Conservation (phyloP, 2,113 vertebrate species). For the Seriola rivoliana region DNA sequence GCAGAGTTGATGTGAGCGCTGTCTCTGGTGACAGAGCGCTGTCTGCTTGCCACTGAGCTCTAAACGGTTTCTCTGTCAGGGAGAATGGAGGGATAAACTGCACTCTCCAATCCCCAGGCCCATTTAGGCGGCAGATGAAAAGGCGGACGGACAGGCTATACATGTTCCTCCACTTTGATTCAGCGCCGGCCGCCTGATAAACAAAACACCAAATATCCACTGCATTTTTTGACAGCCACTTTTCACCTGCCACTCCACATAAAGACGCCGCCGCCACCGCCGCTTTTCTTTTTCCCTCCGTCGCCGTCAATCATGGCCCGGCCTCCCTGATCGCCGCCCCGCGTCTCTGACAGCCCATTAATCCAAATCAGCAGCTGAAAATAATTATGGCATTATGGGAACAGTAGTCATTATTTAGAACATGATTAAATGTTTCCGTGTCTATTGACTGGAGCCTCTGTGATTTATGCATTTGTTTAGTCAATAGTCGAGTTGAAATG, state of each 20-base stretch:
- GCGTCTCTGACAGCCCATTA: constrained; percentile 90
- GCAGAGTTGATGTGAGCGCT: constrained; percentile 69
- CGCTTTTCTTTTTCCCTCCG: background rate
- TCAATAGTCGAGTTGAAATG: constrained; percentile 99
- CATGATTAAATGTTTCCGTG: constrained; percentile 98
- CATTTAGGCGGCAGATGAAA: constrained; percentile 80
- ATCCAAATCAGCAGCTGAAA: constrained; percentile 96
- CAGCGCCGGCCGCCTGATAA: constrained; percentile 70
- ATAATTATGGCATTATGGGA: constrained; percentile 97
- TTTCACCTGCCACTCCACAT: constrained; percentile 78
- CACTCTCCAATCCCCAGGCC: constrained; percentile 79
- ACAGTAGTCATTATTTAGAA: constrained; percentile 98
- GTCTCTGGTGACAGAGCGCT: constrained; percentile 75
- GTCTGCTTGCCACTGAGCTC: constrained; percentile 60
- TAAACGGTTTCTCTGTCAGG: constrained; percentile 78
- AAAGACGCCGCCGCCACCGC: constrained; percentile 44
- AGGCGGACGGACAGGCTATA: constrained; percentile 74
- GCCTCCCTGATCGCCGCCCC: background rate
- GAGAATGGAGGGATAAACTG: constrained; percentile 77
- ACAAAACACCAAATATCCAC: constrained; percentile 80
- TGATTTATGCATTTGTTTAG: constrained; percentile 99
- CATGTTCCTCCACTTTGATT: constrained; percentile 78
- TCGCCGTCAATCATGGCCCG: constrained; percentile 56
- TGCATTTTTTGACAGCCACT: constrained; percentile 79
- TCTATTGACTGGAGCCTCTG: constrained; percentile 94